A percentile compares a stretch with the other conserved stretches of the same genome.
phyloP scores from a whole-genome alignment of 2,797 vertebrate species.

The Eospalax fontanierii region DNA sequence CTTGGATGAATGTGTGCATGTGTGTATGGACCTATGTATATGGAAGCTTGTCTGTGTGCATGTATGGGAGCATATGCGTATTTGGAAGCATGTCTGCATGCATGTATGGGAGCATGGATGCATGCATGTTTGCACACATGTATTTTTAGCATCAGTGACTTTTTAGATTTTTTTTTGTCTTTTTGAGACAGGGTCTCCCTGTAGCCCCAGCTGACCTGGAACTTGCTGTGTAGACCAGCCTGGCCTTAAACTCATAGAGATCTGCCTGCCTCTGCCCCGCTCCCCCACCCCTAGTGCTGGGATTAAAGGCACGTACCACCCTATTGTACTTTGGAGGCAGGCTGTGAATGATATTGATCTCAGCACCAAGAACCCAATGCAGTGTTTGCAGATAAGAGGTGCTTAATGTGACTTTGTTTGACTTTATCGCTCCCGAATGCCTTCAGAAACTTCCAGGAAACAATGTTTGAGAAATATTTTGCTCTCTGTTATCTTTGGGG shows the following conservation, averaged over 20 bases:
- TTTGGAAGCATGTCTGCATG: not conserved
- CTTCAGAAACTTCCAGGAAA: slow-evolving; percentile 20
- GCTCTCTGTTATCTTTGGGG: slow-evolving; percentile 45
- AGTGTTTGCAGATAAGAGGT: not conserved
- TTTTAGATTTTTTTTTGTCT: not conserved
- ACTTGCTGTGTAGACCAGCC: too few relatives aligned
- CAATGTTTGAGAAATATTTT: slow-evolving; percentile 22
- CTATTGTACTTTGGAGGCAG: not conserved
- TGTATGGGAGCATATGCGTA: not conserved
- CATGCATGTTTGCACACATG: not conserved
- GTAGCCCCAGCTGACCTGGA: too few relatives aligned
- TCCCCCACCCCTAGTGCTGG: too few relatives aligned
- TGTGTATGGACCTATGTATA: not conserved
- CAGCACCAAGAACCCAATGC: not conserved
- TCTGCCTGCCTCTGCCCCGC: too few relatives aligned
- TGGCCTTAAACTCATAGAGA: too few relatives aligned
- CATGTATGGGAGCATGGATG: not conserved
- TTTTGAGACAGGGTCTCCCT: too few relatives aligned
- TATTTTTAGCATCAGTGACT: slow-evolving; percentile 47
- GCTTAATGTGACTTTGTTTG: slow-evolving; percentile 10
- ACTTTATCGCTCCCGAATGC: not conserved
- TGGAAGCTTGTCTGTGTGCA: not conserved
- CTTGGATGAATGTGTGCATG: not conserved
- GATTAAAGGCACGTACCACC: too few relatives aligned
- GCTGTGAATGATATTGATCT: not conserved